Base-by-base conservation (phyloP, 2,888 invertebrate genomes). In the Nipponacmea schrenckii region DNA sequence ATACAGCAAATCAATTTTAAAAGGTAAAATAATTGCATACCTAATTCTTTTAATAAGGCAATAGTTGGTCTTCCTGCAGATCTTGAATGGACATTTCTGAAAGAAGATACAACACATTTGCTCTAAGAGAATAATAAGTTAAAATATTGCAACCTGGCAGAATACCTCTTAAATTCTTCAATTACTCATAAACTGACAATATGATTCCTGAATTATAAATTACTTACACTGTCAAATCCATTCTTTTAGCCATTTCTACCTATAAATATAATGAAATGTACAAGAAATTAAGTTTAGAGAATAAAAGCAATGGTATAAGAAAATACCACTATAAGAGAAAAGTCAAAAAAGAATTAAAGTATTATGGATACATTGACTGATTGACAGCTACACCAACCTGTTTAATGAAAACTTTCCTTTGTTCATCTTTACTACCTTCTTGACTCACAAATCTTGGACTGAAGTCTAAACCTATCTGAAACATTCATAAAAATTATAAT, bases 41-140 rank as follows among this genome's bases (percentile, higher is more conserved):
- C 84, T 70, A 82, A 77, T 73, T 88, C 86, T 68, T 82, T 84
- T 15, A 90, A 79, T 20, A 86, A 77, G 14, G 85, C 80, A 20
- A 90, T 87, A 2, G 88, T 86, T 12, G 87, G 89, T 68, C 82
- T 81, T 5, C 90, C 90, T 3, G 90, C 89, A 20, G 89, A 89
- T 67, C 90, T 81, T 7, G 90, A 90, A 72, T 90, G 90, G 0
- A 90, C 89, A 81, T 89, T 90, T 70, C 89, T 90, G 77, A 67
- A 83, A 69, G 50, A 64, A 69, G 70, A n/a, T n/a, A n/a, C n/a
- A n/a, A n/a, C n/a, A n/a, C n/a, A n/a, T n/a, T n/a, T 2, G 48
- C 44, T 64, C 14, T 31, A 5, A 65, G 31, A 2, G n/a, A 66
- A 71, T 44, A 27, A 65, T 17, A 24, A 24, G 44, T 31, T 48